Evolutionary conservation across 2,113 vertebrate species (phyloP).

Genomic region (Hemicordylus capensis): DNA sequence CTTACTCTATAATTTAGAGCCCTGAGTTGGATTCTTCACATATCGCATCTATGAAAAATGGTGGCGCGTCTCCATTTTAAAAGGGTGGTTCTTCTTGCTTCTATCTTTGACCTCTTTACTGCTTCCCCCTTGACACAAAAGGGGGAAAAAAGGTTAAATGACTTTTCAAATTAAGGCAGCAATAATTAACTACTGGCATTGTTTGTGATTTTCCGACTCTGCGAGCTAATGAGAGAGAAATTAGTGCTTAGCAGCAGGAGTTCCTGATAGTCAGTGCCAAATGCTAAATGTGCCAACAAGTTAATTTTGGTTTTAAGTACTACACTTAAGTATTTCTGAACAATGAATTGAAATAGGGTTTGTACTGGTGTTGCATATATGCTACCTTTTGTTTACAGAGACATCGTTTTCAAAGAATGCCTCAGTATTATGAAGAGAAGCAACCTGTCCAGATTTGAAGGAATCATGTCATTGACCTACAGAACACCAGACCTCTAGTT

Average conservation of each 20-base stretch:
- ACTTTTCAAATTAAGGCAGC: constrained; percentile 69
- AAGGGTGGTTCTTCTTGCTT: constrained; percentile 44
- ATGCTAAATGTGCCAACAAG: constrained; percentile 66
- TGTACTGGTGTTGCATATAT: constrained; percentile 15
- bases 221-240: constrained; percentile 69
- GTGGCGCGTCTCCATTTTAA: constrained; percentile 25
- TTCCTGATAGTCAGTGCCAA: constrained; percentile 62
- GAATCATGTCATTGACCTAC: constrained; percentile 31
- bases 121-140: constrained; percentile 40
- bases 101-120: constrained; percentile 42
- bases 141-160: constrained; percentile 61
- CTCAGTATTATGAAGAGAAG: not conserved
- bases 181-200: constrained; percentile 71
- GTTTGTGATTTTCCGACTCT: constrained; percentile 70
- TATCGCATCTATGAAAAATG: constrained; percentile 10
- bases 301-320: constrained; percentile 67
- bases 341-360: constrained; percentile 22
- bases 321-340: constrained; percentile 61
- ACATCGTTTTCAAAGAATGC: not conserved
- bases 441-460: not conserved
- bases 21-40: not conserved
- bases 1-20: constrained; percentile 31
- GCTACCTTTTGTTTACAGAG: constrained; percentile 10
- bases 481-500: constrained; percentile 29
- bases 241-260: constrained; percentile 73